These are phyloP conservation scores for Cyclophora albipunctata DNA, from an alignment of 2,888 invertebrate species.

Conservation along the genomic window DNA sequence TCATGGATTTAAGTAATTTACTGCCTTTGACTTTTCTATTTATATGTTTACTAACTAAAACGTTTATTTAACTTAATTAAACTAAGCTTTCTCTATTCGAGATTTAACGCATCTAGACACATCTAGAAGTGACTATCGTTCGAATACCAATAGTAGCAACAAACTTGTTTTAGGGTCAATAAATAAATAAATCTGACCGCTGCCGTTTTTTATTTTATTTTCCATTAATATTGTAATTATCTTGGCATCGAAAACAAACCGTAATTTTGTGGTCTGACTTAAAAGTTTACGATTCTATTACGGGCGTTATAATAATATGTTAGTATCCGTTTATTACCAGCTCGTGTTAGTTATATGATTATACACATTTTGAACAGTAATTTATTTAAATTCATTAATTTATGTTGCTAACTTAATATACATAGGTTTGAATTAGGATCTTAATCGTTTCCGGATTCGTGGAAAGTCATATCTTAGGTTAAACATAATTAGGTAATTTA, in stretches of 20 bases:
- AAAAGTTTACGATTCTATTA: constrained; percentile 67
- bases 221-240: constrained; percentile 62
- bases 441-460: no score
- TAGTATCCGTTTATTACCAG: constrained; percentile 11
- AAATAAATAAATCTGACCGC: constrained; percentile 66
- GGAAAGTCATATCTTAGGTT: constrained; percentile 7
- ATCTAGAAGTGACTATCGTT: neutral
- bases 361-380: constrained; percentile 21
- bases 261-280: constrained; percentile 55
- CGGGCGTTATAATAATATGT: constrained; percentile 65
- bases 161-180: constrained; percentile 47
- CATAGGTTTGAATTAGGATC: neutral
- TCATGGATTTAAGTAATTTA: no score
- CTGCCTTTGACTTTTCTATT: no score
- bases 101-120: no score
- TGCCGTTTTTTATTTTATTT: constrained; percentile 58
- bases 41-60: no score
- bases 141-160: constrained; percentile 33
- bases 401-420: constrained; percentile 8
- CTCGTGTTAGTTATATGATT: constrained; percentile 29
- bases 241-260: constrained; percentile 67
- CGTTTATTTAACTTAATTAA: no score
- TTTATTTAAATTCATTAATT: constrained; percentile 15
- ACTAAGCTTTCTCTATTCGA: no score
- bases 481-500: neutral